Conservation (phyloP, 2,113 vertebrate species). For the Leptosomus discolor region DNA sequence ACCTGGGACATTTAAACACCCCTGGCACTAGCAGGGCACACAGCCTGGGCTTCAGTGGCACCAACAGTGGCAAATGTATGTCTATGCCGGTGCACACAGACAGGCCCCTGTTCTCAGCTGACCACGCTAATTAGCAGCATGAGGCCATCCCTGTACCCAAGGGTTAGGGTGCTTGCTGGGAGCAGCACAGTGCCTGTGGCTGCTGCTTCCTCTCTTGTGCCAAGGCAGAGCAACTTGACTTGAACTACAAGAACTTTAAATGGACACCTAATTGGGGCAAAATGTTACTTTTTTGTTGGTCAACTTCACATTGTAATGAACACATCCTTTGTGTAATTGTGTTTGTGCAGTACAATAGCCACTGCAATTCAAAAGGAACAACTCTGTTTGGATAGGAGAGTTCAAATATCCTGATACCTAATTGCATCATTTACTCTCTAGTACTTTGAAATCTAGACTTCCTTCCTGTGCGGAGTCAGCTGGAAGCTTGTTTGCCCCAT, state of each 20-base stretch:
- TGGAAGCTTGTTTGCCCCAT: neutral
- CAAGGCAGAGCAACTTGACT: neutral
- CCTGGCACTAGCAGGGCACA: neutral
- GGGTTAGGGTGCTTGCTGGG: neutral
- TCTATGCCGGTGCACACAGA: neutral
- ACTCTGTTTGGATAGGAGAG: neutral
- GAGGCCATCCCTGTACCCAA: neutral
- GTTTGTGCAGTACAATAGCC: neutral
- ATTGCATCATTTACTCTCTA: neutral
- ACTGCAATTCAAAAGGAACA: neutral
- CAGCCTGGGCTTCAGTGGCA: neutral
- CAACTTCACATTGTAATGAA: neutral
- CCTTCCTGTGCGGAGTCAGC: neutral
- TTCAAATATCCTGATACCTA: neutral
- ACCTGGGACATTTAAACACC: neutral
- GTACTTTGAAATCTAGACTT: neutral
- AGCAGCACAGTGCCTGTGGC: rapidly evolving
- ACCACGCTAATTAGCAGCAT: neutral
- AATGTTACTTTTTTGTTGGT: neutral
- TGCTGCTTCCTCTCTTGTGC: neutral
- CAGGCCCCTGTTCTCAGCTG: neutral
- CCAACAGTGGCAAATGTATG: neutral
- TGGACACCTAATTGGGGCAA: neutral
- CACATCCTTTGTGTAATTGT: neutral
- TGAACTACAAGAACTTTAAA: neutral